phyloP scores from a whole-genome alignment of 2,888 invertebrate species.

The Clivina fossor region DNA sequence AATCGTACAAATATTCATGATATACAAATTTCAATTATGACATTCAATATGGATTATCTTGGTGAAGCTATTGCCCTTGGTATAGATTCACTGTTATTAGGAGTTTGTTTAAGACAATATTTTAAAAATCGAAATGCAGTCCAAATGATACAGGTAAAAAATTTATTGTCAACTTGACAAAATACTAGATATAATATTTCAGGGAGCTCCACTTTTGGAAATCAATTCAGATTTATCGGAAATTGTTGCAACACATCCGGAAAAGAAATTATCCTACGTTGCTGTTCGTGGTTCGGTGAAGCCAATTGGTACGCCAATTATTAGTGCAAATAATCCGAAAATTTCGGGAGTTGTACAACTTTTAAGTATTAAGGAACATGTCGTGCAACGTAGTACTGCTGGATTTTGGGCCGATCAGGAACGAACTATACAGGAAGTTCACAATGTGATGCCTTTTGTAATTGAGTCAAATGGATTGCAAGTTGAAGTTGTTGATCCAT shows the following conservation, averaged over 20 bases:
- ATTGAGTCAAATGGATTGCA: conserved; percentile 62
- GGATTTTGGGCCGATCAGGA: conserved; percentile 86
- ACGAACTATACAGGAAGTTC: conserved; percentile 74
- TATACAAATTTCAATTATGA: too few relatives aligned
- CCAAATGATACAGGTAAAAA: conserved; percentile 67
- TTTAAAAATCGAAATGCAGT: conserved; percentile 73
- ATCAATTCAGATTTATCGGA: conserved; percentile 65
- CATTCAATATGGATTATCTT: conserved; percentile 68
- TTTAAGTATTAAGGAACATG: conserved; percentile 79
- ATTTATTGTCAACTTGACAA: conserved; percentile 24
- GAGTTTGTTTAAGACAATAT: conserved; percentile 73
- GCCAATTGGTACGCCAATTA: conserved; percentile 73
- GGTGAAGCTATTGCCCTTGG: conserved; percentile 75
- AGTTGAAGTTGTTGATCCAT: conserved; percentile 75
- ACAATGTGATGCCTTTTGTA: conserved; percentile 79
- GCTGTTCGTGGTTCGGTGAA: conserved; percentile 75
- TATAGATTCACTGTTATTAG: conserved; percentile 73
- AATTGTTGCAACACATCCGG: conserved; percentile 63
- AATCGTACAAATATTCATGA: too few relatives aligned
- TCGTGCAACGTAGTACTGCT: conserved; percentile 77
- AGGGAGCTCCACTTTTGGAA: conserved; percentile 71
- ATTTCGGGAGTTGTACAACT: conserved; percentile 79
- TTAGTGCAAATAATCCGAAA: conserved; percentile 70
- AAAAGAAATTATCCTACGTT: conserved; percentile 70
- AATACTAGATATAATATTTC: conserved; percentile 41